These are phyloP conservation scores for Empis stercorea DNA, from an alignment of 2,888 invertebrate genomes.

Conservation along the genomic window DNA sequence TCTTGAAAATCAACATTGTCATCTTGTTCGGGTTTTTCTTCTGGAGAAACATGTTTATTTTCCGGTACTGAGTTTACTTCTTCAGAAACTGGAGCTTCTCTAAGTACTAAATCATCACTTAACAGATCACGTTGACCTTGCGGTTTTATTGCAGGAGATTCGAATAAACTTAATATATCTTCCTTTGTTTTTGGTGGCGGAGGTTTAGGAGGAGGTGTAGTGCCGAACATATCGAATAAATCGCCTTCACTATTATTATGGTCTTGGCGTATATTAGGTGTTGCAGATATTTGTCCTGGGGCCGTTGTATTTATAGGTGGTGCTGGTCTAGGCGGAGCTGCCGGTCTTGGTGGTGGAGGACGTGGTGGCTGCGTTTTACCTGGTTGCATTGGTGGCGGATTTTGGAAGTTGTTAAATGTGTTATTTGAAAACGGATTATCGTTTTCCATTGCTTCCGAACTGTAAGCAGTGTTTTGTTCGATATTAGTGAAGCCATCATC, in stretches of 20 bases:
- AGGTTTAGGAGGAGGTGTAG: conserved; percentile 40
- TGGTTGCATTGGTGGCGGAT: conserved; percentile 39
- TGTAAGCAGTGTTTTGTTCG: conserved; percentile 4
- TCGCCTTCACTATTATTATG: conserved; percentile 34
- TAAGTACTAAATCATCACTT: conserved; percentile 40
- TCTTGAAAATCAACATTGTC: conserved; percentile 11
- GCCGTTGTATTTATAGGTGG: conserved; percentile 31
- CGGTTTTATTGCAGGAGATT: conserved; percentile 20
- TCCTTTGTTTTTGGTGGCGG: conserved; percentile 43
- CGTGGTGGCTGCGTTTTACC: conserved; percentile 38
- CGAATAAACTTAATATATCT: conserved; percentile 46
- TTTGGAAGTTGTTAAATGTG: conserved; percentile 22
- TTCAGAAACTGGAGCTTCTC: conserved; percentile 2
- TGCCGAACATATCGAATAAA: conserved; percentile 42
- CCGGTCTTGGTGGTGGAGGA: conserved; percentile 36
- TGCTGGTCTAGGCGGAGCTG: conserved; percentile 26
- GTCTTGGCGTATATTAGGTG: conserved; percentile 21
- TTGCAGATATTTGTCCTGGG: conserved; percentile 28
- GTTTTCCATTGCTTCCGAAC: conserved; percentile 22
- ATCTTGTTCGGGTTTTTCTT: conserved; percentile 10
- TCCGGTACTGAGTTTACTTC: not conserved
- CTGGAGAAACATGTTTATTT: conserved; percentile 8
- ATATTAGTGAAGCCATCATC: conserved; percentile 20
- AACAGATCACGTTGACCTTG: conserved; percentile 41
- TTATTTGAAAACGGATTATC: conserved; percentile 34